Base-by-base conservation (phyloP, 2,797 vertebrate species). In the Argya squamiceps region DNA sequence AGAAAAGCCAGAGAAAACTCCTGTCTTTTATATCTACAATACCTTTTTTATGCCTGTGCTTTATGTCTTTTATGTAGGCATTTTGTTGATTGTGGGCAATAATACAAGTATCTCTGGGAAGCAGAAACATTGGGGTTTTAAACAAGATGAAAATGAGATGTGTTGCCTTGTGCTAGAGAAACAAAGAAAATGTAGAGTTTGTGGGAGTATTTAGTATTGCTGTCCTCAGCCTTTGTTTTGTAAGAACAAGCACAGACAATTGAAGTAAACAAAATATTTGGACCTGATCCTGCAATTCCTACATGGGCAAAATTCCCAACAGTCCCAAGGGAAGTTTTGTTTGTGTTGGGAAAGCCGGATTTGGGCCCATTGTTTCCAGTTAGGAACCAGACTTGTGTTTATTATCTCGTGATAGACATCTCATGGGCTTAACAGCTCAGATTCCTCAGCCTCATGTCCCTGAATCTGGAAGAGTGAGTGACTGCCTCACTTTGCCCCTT, bases 261-360 rank as follows among this genome's bases (percentile, higher is more conserved):
- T 87, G 89, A 95, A 96, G 94, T 97, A 96, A 97, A 96, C 95
- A 97, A 96, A 96, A 79, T 95, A 91, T 95, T 95, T 97, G 96
- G 92, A 96, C 75, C 81, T 44, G 41, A 68, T 96, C 92, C 92
- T 93, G 75, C 68, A 94, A 90, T 95, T 95, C 95, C 95, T 95
- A 88, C 91, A 37, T 39, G 92, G 95, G 94, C 88, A 94, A 86
- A 93, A 94, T 96, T 96, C 94, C 94, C 80, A 92, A 80, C 24
- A 82, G 74, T 96, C 92, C 84, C 88, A 74, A 94, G 89, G 65
- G 93, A 92, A 76, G 44, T 87, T 87, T 95, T 96, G 91, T 89
- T 95, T 96, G 88, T 92, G 67, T 96, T 95, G 92, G 94, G 94
- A 96, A 96, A 96, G 83, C 74, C 29, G 1, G 80, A 93, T 92